Percentiles rank a stretch among this genome's conserved stretches.
phyloP scores from a whole-genome alignment of 2,113 vertebrate species.

The Steatornis caripensis region DNA sequence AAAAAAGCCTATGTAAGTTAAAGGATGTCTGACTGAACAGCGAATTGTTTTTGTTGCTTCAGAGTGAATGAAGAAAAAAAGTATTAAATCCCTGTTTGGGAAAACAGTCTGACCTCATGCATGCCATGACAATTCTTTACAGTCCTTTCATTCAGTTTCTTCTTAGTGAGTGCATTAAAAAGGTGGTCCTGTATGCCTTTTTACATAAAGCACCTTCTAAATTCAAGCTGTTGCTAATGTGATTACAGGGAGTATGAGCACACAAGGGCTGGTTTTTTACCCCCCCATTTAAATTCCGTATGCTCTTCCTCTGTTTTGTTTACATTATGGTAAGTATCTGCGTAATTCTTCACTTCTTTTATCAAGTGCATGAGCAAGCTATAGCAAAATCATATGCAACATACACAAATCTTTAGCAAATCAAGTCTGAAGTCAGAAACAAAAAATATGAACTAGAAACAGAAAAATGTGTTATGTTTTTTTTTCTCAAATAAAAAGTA shows the following conservation, averaged over 20 bases:
- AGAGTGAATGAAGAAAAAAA: not conserved
- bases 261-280: not conserved
- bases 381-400: not conserved
- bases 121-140: not conserved
- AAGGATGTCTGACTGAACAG: not conserved
- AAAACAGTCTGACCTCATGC: not conserved
- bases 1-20: not conserved
- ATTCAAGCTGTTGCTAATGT: not conserved
- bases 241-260: not conserved
- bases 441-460: not conserved
- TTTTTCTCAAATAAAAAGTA: not conserved
- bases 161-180: not conserved
- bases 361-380: not conserved
- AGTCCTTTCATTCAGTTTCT: not conserved
- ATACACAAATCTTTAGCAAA: not conserved
- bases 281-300: not conserved
- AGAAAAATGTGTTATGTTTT: not conserved
- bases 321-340: not conserved
- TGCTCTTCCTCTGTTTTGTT: conserved; percentile 3
- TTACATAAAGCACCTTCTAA: not conserved
- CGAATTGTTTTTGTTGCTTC: not conserved
- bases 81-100: not conserved
- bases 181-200: not conserved
- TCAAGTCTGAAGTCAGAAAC: not conserved
- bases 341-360: conserved; percentile 17